Evolutionary conservation across 2,888 invertebrate genomes (phyloP).

Genomic region (Pammene aurita): DNA sequence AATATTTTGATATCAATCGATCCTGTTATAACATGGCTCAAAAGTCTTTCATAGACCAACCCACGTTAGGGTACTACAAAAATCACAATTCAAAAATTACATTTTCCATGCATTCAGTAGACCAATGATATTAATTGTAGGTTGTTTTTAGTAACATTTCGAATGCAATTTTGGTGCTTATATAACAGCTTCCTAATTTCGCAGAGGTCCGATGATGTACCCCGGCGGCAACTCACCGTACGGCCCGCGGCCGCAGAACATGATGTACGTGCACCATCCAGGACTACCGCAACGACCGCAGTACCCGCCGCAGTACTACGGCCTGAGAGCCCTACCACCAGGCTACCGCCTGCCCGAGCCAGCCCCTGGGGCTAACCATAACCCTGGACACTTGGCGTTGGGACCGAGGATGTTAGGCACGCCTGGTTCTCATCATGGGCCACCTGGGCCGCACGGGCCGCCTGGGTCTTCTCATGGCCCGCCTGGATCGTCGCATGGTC

Average conservation of each 20-base stretch:
- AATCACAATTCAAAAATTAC: too few species aligned
- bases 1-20: too few species aligned
- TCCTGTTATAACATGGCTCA: too few species aligned
- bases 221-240: conserved; percentile 58
- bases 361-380: not conserved
- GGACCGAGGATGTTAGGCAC: conserved; percentile 5
- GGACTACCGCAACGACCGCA: conserved; percentile 48
- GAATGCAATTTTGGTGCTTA: too few species aligned
- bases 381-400: not conserved
- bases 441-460: conserved; percentile 38
- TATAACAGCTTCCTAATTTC: not conserved
- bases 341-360: conserved; percentile 37
- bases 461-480: conserved; percentile 41
- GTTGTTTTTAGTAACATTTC: too few species aligned
- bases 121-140: too few species aligned
- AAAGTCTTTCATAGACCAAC: too few species aligned
- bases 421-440: conserved; percentile 43
- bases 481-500: conserved; percentile 39
- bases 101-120: too few species aligned
- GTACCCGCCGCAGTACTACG: conserved; percentile 69
- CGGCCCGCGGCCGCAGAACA: conserved; percentile 57
- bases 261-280: conserved; percentile 48
- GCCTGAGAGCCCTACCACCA: conserved; percentile 47
- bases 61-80: too few species aligned
- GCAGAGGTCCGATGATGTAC: conserved; percentile 76